These are phyloP conservation scores for Scaptomyza caliginosa DNA, from an alignment of 2,888 invertebrate species.

Conservation along the genomic window DNA sequence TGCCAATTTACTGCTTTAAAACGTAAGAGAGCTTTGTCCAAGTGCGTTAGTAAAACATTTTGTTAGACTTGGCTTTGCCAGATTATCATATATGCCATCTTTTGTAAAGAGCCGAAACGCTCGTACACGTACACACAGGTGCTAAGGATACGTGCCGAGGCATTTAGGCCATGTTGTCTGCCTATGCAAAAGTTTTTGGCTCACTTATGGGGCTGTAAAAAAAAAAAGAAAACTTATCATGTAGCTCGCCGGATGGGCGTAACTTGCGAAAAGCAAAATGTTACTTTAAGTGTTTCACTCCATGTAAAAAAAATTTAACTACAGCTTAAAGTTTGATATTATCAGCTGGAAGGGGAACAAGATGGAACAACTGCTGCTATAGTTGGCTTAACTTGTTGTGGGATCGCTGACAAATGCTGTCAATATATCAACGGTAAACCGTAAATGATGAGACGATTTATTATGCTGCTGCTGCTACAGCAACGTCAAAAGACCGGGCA, in stretches of 20 bases:
- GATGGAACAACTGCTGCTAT: slow-evolving; percentile 1
- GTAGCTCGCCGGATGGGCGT: slow-evolving; percentile 18
- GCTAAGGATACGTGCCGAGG: slow-evolving; percentile 45
- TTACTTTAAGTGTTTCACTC: slow-evolving; percentile 32
- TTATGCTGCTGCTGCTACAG: slow-evolving; percentile 48
- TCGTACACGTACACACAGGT: slow-evolving; percentile 40
- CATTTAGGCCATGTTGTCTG: slow-evolving; percentile 48
- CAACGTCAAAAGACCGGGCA: slow-evolving; percentile 16
- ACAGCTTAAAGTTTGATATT: slow-evolving; percentile 18
- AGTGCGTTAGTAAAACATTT: slow-evolving; percentile 60
- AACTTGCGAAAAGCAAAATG: slow-evolving; percentile 32
- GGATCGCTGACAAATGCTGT: slow-evolving; percentile 69
- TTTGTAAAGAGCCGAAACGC: slow-evolving; percentile 2
- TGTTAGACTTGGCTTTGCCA: slow-evolving; percentile 29
- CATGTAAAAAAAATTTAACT: slow-evolving; percentile 12
- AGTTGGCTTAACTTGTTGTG: slow-evolving; percentile 23
- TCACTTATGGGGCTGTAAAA: slow-evolving; percentile 33
- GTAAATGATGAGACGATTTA: slow-evolving; percentile 74
- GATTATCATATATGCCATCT: slow-evolving; percentile 49
- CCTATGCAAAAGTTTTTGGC: slow-evolving; percentile 53
- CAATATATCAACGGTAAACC: slow-evolving; percentile 70
- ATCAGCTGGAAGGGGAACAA: neutral
- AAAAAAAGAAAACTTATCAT: slow-evolving; percentile 1
- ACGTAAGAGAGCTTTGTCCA: slow-evolving; percentile 48
- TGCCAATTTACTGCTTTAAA: slow-evolving; percentile 45